Base-by-base conservation (phyloP, 92 coral and sea anemone genomes). In the Siderastrea siderea region DNA sequence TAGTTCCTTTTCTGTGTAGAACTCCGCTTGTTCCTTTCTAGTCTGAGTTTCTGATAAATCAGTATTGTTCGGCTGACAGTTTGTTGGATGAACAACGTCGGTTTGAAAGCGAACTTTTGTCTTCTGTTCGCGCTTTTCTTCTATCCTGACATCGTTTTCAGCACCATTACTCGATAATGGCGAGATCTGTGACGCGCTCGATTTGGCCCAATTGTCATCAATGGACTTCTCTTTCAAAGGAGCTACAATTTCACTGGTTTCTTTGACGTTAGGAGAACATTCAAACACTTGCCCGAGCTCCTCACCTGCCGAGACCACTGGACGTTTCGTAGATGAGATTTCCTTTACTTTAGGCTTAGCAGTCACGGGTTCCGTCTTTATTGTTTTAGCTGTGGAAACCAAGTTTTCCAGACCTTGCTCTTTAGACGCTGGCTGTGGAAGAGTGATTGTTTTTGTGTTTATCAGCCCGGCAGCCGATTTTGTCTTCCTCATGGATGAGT, bases 31-130 rank as follows among this genome's bases (percentile, higher is more conserved):
- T 49, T 84, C 71, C 44, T 2, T 38, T 46, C n/a, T 9, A 50
- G 53, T 74, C 38, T 72, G 87, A 48, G 73, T 84, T 16, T 82
- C 78, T 17, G 86, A 69, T 57, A 70, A 82, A 57, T 81, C 86
- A 9, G 49, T 54, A 16, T 45, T n/a, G 10, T 47, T 15, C 53
- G 68, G 10, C 49, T 26, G 38, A 26, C 38, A 26, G 0, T 17
- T 10, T 55, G 46, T 53, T 7, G 74, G n/a, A 70, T 53, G 47
- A 48, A 74, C 17, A n/a, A 16, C 51, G 57, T 74, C 78, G 43
- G 15, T 3, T 47, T 72, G 12, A 44, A 84, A 84, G 57, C 54
- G 81, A n/a, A 84, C 87, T 55, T 2, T 84, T 7, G 81, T 65
- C 71, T 84, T 84, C 4, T 63, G 73, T 74, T 61, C 73, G 12